Evolutionary conservation across 2,888 invertebrate species (phyloP), one percentile per base, ranked within the genome.

Genomic region (Mythimna vitellina): DNA sequence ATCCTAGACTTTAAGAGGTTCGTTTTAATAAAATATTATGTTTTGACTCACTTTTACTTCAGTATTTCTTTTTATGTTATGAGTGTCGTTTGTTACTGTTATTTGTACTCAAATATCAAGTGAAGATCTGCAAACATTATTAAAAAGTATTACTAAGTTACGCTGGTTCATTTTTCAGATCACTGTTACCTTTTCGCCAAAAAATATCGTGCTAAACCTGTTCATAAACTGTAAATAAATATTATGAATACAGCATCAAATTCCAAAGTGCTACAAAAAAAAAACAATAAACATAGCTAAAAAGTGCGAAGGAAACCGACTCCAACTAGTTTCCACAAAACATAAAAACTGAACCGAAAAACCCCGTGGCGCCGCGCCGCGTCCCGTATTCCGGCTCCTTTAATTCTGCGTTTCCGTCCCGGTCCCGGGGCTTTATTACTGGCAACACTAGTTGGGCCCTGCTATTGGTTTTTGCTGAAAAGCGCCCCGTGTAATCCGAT

Each of bases 401-500:
- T 84, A 84, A 84, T 80, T 71, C 80, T 72, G 66, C 73, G 76
- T 74, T 83, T 80, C 79, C 71, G 76, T 84, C 74, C 81, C 85
- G 71, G 64, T 73, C 74, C 77, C 82, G 78, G 75, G 62, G 80
- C 63, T 62, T 82, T 76, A 75, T 67, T 61, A 68, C 70, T 38
- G 42, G 73, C 77, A 64, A 72, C 86, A 86, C 86, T 86, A 86
- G 65, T 83, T 64, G 70, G 76, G 74, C 72, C 69, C 57, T 71
- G 76, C 86, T 88, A 87, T 89, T 86, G 88, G 87, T 85, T 86
- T 87, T 84, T 80, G 82, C 82, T 83, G 81, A 84, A 88, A 88
- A 83, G 86, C 86, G 75, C 76, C 84, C 86, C 80, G 83, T 85
- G 87, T 90, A 90, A 91, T 90, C 90, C 87, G 89, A 90, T 90